These are phyloP conservation scores for Diploptera punctata DNA, from an alignment of 2,888 invertebrate genomes.

Conservation along the genomic window DNA sequence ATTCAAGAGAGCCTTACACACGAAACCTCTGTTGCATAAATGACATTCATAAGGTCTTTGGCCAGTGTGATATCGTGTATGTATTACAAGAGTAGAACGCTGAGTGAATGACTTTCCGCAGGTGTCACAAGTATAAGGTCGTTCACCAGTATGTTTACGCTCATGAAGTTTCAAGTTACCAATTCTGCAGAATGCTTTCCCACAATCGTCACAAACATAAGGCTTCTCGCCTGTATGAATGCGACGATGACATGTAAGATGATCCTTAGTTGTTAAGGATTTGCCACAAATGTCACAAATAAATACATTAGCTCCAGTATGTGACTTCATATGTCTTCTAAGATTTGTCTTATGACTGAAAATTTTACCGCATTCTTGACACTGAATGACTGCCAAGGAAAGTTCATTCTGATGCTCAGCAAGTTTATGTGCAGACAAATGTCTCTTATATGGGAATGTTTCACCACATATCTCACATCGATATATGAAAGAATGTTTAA, in stretches of 20 bases:
- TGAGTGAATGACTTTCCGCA: slow-evolving; percentile 62
- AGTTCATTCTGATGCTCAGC: slow-evolving; percentile 48
- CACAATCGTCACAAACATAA: slow-evolving; percentile 57
- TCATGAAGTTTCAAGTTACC: slow-evolving; percentile 57
- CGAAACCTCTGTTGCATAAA: slow-evolving; percentile 56
- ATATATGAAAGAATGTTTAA: no score
- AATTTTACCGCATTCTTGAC: slow-evolving; percentile 53
- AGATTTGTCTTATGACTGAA: slow-evolving; percentile 40
- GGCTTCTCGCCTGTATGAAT: slow-evolving; percentile 65
- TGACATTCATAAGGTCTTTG: slow-evolving; percentile 57
- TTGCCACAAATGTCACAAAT: slow-evolving; percentile 41
- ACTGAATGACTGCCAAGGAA: slow-evolving; percentile 55
- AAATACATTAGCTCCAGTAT: slow-evolving; percentile 40
- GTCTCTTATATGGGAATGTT: slow-evolving; percentile 58
- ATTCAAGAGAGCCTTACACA: slow-evolving; percentile 57
- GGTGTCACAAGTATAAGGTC: slow-evolving; percentile 58
- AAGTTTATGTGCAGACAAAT: slow-evolving; percentile 53
- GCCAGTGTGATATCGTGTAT: slow-evolving; percentile 58
- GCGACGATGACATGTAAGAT: slow-evolving; percentile 61
- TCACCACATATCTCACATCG: slow-evolving; percentile 62
- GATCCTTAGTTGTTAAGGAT: slow-evolving; percentile 59
- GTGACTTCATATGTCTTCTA: slow-evolving; percentile 46
- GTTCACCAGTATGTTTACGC: slow-evolving; percentile 59
- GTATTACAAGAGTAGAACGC: slow-evolving; percentile 59
- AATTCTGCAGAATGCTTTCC: slow-evolving; percentile 57